Conservation (phyloP, 2,888 invertebrate species). For the Oscheius myriophilus region DNA sequence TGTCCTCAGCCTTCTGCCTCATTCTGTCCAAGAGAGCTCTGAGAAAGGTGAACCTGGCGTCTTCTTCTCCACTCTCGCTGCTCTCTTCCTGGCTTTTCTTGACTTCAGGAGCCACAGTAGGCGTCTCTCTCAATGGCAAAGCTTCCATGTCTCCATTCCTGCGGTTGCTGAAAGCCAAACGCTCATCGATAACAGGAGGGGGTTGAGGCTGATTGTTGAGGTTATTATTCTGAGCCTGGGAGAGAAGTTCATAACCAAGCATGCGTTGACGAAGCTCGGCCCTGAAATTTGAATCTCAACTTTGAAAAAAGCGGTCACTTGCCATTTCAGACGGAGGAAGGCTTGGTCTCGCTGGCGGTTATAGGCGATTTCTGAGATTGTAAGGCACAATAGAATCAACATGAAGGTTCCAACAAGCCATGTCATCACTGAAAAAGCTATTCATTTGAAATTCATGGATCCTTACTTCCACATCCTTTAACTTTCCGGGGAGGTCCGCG, state of each 20-base stretch:
- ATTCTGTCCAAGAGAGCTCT: conserved; percentile 59
- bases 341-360: conserved; percentile 68
- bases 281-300: conserved; percentile 31
- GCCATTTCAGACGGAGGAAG: conserved; percentile 66
- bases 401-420: conserved; percentile 66
- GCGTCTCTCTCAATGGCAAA: conserved; percentile 18
- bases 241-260: conserved; percentile 54
- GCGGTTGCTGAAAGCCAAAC: conserved; percentile 38
- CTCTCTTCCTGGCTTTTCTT: conserved; percentile 14
- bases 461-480: conserved; percentile 39
- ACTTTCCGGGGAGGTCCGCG: conserved; percentile 35
- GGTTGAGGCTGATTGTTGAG: conserved; percentile 24
- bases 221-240: conserved; percentile 32
- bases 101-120: background rate
- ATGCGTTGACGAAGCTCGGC: conserved; percentile 66
- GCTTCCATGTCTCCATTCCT: conserved; percentile 14
- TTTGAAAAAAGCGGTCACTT: background rate
- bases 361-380: conserved; percentile 66
- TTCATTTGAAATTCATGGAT: background rate
- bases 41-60: conserved; percentile 59
- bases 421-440: conserved; percentile 57
- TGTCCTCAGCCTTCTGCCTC: conserved; percentile 57
- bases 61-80: conserved; percentile 22
- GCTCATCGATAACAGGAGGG: conserved; percentile 29
- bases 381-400: conserved; percentile 61